These are phyloP conservation scores for Heliangelus exortis DNA, from an alignment of 2,797 vertebrate genomes.

Conservation along the genomic window DNA sequence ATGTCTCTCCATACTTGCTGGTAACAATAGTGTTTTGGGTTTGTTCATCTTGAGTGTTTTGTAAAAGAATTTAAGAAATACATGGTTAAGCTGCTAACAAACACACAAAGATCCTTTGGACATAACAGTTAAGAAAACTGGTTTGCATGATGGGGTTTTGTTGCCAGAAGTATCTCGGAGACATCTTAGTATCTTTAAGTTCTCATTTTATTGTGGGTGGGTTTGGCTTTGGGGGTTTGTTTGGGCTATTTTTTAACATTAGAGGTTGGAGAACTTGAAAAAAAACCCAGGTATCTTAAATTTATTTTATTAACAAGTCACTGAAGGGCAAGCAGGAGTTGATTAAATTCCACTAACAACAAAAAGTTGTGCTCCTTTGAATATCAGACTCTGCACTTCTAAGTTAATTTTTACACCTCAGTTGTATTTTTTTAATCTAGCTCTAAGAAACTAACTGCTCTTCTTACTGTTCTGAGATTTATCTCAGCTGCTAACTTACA, in stretches of 20 bases:
- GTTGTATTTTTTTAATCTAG: background rate
- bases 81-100: background rate
- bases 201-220: background rate
- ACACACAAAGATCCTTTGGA: background rate
- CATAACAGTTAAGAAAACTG: background rate
- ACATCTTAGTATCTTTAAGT: background rate
- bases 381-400: background rate
- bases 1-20: background rate
- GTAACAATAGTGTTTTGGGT: background rate
- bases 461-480: background rate
- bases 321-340: background rate
- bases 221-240: background rate
- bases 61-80: background rate
- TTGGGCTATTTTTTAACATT: background rate
- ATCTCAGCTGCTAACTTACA: background rate
- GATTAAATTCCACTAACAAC: background rate
- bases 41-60: background rate
- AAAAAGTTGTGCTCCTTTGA: background rate
- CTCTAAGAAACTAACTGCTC: background rate
- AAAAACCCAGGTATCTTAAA: background rate
- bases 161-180: background rate
- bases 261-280: background rate
- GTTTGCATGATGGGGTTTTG: background rate
- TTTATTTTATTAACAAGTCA: background rate
- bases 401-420: background rate